Evolutionary conservation across 64 coral and sea anemone genomes (phyloP), one percentile per base, ranked within the genome.

Genomic region (Orbicella faveolata): DNA sequence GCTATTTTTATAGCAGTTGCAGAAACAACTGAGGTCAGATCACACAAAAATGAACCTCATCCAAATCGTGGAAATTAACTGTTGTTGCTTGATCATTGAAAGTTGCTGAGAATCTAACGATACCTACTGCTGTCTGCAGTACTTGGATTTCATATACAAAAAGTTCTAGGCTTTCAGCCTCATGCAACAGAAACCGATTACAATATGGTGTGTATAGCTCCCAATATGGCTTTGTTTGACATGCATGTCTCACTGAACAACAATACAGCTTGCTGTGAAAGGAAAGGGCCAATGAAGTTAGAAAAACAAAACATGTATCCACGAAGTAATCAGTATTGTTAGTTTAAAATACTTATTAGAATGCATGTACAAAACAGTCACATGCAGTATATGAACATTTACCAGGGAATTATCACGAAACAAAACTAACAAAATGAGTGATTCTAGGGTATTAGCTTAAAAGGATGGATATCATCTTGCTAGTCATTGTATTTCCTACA

Each of bases 261-360:
- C 65, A 68, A 90, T 72, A 96, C 89, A 91, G 88, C 70, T 53
- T 77, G 92, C 95, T 96, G 95, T 73, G 90, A 96, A 96, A 87
- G 95, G 84, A 96, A 96, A 90, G 89, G 61, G 83, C 44, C 39
- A 52, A 52, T 85, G 30, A 33, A 72, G 65, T 85, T 88, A 85
- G 82, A 70, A 85, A 85, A 69, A 74, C 67, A 88, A 75, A 77
- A 52, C 26, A 34, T 75, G 48, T n/a, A 23, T 79, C 26, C 77
- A 74, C 13, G 18, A 75, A 76, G 34, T 75, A 18, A 39, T 62
- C 55, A 59, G 11, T 59, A 59, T 59, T 59, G 55, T 59, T 14
- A 6, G 44, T 48, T 59, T 14, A 59, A 59, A 59, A 59, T 59
- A 59, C 55, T 59, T 59, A 59, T 59, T 48, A 48, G 44, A 48